phyloP scores from a whole-genome alignment of 2,888 invertebrate genomes.

The Chrysomela aeneicollis region DNA sequence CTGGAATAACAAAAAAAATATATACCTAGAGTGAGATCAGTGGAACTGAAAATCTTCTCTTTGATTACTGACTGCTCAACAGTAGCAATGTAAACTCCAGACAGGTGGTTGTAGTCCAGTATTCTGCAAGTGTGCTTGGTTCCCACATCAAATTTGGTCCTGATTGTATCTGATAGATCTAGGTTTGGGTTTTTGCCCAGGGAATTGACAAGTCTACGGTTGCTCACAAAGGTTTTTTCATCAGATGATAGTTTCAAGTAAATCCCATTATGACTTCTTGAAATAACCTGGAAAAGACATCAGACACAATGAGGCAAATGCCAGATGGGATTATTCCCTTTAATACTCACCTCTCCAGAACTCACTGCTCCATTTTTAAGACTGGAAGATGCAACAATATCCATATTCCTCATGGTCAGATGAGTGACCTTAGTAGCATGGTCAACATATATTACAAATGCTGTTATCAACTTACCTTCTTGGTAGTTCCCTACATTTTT shows the following conservation, averaged over 20 bases:
- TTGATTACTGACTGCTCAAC: slow-evolving; percentile 67
- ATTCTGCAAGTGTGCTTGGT: slow-evolving; percentile 65
- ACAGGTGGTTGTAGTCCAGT: slow-evolving; percentile 71
- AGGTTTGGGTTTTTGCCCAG: slow-evolving; percentile 43
- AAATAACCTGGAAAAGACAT: slow-evolving; percentile 45
- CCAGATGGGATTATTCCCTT: slow-evolving; percentile 7
- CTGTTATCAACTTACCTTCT: slow-evolving; percentile 64
- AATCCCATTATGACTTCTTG: slow-evolving; percentile 49
- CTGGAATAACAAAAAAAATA: no score
- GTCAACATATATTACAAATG: slow-evolving; percentile 73
- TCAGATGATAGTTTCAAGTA: slow-evolving; percentile 50
- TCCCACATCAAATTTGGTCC: slow-evolving; percentile 63
- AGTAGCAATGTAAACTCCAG: slow-evolving; percentile 72
- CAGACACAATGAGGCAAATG: no score
- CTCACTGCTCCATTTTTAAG: slow-evolving; percentile 42
- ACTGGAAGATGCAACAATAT: slow-evolving; percentile 32
- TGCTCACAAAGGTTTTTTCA: slow-evolving; percentile 54
- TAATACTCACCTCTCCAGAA: slow-evolving; percentile 38
- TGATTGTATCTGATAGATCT: slow-evolving; percentile 61
- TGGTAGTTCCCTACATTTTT: slow-evolving; percentile 56
- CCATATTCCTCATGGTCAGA: slow-evolving; percentile 63
- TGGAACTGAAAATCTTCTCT: slow-evolving; percentile 65
- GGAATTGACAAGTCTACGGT: slow-evolving; percentile 50
- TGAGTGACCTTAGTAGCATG: slow-evolving; percentile 74
- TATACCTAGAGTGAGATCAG: slow-evolving; percentile 57